Base-by-base conservation (phyloP, 2,113 vertebrate species). In the Donacobius atricapilla region DNA sequence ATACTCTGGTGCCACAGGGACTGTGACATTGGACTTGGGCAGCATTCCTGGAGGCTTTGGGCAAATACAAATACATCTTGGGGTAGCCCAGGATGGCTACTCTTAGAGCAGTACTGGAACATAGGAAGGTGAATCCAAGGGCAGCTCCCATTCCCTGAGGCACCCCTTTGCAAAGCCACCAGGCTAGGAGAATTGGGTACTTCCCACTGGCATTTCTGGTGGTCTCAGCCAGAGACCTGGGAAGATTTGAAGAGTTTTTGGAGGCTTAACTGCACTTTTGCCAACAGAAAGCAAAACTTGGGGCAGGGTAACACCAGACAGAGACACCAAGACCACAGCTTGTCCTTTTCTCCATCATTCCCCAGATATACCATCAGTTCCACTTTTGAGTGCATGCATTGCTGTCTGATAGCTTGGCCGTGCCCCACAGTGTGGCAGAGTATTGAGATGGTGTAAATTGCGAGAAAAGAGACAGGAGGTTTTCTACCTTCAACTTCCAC, bases 401-500 rank as follows among this genome's bases (percentile, higher is more conserved):
- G 35, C 20, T 14, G 7, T 51, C 79, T 86, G 68, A 79, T 35
- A 27, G 40, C n/a, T 21, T n/a, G 17, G 60, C 35, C 50, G 21
- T 2, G 19, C 68, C 82, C 48, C 3, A 7, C 53, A 30, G 56
- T 31, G 47, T 6, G 15, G 72, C 65, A 84, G 54, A 76, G 65
- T 45, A 30, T 9, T 2, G 2, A 82, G 61, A 76, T n/a, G 63
- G 50, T 69, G 47, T n/a, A 66, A 70, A 96, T 2, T 53, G 54
- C 2, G 14, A 65, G 30, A 50, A 83, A 93, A 95, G 90, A 95
- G 81, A 33, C 25, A 31, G 79, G 45, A 93, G 39, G 35, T 95
- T 89, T 97, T 95, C 60, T 73, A 63, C 96, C 96, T 97, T 97
- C 30, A 42, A 78, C 88, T 86, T 90, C 83, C 79, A 75, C 57